Evolutionary conservation across 2,888 invertebrate genomes (phyloP).

Genomic region (Drosophila paracracens): DNA sequence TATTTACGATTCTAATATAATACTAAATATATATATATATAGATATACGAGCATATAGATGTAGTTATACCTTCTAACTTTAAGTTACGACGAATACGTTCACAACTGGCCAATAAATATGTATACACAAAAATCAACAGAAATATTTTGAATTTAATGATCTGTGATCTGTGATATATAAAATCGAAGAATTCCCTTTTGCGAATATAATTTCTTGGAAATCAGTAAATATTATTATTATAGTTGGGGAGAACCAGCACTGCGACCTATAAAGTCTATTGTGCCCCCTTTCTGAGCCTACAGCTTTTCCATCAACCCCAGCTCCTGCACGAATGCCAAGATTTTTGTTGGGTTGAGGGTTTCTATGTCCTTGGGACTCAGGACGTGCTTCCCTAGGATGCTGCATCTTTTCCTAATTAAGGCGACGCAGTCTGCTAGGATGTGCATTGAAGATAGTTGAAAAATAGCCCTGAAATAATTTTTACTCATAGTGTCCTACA

Average conservation of each 20-base stretch:
- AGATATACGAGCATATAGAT: slow-evolving; percentile 4
- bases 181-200: background rate
- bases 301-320: no score
- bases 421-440: no score
- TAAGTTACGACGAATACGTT: slow-evolving; percentile 48
- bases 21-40: background rate
- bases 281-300: no score
- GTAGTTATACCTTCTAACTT: slow-evolving; percentile 29
- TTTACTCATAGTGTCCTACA: background rate
- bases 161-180: rapidly evolving
- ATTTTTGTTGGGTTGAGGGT: no score
- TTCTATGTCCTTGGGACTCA: no score
- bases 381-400: no score
- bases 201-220: no score
- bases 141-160: background rate
- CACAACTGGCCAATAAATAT: slow-evolving; percentile 69
- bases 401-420: no score
- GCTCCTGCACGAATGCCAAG: no score
- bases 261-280: no score
- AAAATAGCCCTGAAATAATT: background rate
- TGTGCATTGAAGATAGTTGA: background rate
- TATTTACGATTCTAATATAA: slow-evolving; percentile 22
- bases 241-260: no score
- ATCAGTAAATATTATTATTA: no score
- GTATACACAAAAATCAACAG: slow-evolving; percentile 23